These are phyloP conservation scores for Myathropa florea DNA, from an alignment of 2,888 invertebrate species.

Conservation along the genomic window DNA sequence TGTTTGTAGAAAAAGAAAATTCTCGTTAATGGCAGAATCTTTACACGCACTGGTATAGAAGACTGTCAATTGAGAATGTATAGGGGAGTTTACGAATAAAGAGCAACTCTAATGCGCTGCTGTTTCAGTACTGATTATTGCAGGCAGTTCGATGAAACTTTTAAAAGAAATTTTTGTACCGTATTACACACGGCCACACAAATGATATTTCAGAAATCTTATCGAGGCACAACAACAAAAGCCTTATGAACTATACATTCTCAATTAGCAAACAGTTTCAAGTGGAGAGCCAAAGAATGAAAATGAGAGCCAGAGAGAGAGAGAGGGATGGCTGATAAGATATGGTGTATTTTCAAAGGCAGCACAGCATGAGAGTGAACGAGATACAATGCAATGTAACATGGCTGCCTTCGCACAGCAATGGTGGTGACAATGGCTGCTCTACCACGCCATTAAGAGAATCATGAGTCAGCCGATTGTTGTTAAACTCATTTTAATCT, in stretches of 20 bases:
- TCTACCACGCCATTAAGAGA: constrained; percentile 30
- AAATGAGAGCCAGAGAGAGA: not conserved
- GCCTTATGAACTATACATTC: constrained; percentile 31
- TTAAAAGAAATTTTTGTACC: constrained; percentile 52
- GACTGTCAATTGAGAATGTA: constrained; percentile 79
- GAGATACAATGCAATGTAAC: constrained; percentile 10
- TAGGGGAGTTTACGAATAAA: constrained; percentile 15
- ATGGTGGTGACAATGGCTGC: constrained; percentile 74
- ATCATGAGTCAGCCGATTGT: constrained; percentile 76
- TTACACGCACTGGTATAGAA: constrained; percentile 97
- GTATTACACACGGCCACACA: constrained; percentile 34
- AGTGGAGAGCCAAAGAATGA: not conserved
- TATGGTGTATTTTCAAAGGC: too few relatives aligned
- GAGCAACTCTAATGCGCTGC: constrained; percentile 53
- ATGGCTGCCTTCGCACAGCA: constrained; percentile 73
- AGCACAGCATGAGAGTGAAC: not conserved
- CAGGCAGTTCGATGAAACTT: constrained; percentile 40
- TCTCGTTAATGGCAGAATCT: constrained; percentile 83
- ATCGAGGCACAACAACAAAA: constrained; percentile 21
- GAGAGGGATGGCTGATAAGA: not conserved
- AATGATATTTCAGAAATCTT: not conserved
- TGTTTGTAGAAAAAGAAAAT: constrained; percentile 81
- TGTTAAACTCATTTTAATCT: constrained; percentile 72
- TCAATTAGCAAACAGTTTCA: not conserved
- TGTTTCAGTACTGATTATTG: constrained; percentile 52